phyloP scores from a whole-genome alignment of 2,888 invertebrate species.

The Mesodorylaimus sp. region DNA sequence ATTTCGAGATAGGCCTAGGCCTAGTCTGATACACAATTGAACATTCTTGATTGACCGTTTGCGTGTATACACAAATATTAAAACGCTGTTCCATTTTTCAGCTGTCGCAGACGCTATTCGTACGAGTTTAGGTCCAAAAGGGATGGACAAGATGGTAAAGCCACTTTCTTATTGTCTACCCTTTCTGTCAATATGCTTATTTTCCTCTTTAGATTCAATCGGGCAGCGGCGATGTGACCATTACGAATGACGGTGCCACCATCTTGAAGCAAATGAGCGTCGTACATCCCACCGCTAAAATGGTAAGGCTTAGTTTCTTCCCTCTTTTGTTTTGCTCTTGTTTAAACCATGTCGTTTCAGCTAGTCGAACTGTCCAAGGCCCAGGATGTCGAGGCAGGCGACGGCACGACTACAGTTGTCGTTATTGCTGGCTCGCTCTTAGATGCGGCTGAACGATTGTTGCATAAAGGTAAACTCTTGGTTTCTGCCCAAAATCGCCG shows the following conservation, averaged over 20 bases:
- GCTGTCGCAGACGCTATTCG: constrained; percentile 96
- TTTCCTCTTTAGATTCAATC: constrained; percentile 58
- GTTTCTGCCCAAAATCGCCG: background rate
- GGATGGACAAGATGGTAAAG: constrained; percentile 97
- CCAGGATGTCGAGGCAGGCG: constrained; percentile 96
- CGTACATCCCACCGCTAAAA: constrained; percentile 92
- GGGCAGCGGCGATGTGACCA: constrained; percentile 90
- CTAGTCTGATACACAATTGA: background rate
- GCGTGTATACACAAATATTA: constrained; percentile 11
- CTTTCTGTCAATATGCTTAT: constrained; percentile 9
- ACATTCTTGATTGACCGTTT: background rate
- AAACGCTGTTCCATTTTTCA: constrained; percentile 31
- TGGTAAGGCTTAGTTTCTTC: constrained; percentile 44
- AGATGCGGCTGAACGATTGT: constrained; percentile 75
- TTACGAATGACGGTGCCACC: constrained; percentile 98
- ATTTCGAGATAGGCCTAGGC: background rate
- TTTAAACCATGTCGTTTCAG: constrained; percentile 37
- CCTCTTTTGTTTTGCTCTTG: background rate
- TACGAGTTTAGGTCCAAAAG: constrained; percentile 89
- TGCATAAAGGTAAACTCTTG: constrained; percentile 47
- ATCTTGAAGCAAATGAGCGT: constrained; percentile 98
- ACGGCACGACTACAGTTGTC: constrained; percentile 96
- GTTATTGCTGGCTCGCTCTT: constrained; percentile 87
- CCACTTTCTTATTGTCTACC: constrained; percentile 2
- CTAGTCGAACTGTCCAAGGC: constrained; percentile 92